Percentiles rank a stretch among this genome's conserved stretches.
These are phyloP conservation scores for Hippoglossus hippoglossus DNA, from an alignment of 2,797 vertebrate species.

Conservation along the genomic window DNA sequence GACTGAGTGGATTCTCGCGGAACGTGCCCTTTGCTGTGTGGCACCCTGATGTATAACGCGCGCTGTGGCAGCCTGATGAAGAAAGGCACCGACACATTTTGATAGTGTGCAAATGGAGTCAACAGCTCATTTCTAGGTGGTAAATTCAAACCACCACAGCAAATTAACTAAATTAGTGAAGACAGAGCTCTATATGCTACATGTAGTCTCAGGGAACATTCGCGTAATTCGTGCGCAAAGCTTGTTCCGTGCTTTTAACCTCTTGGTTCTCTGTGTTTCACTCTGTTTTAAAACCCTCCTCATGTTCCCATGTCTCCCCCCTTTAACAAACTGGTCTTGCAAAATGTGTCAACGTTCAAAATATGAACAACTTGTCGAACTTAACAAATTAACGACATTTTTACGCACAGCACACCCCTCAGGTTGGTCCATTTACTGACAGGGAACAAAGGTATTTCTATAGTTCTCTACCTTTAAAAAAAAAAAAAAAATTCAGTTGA, in stretches of 20 bases:
- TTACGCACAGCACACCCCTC: background rate
- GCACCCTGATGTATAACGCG: background rate
- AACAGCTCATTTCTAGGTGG: too few relatives aligned
- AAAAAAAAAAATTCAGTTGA: background rate
- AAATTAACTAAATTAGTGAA: background rate
- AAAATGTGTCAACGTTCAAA: too few relatives aligned
- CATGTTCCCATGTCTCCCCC: too few relatives aligned
- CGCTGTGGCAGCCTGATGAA: background rate
- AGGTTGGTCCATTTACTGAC: background rate
- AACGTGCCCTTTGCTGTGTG: background rate
- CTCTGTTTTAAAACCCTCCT: too few relatives aligned
- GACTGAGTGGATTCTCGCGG: background rate
- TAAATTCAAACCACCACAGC: background rate
- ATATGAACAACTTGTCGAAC: too few relatives aligned
- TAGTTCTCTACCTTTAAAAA: background rate
- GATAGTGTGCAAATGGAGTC: background rate
- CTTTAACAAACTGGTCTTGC: too few relatives aligned
- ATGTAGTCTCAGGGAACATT: too few relatives aligned
- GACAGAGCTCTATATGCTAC: too few relatives aligned
- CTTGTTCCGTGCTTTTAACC: too few relatives aligned
- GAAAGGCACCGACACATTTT: background rate
- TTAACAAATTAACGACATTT: background rate
- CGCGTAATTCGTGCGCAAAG: too few relatives aligned
- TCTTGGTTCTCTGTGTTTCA: too few relatives aligned
- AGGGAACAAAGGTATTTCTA: too few relatives aligned